Conservation (phyloP, 2,113 vertebrate species). For the Atherinomorus stipes region DNA sequence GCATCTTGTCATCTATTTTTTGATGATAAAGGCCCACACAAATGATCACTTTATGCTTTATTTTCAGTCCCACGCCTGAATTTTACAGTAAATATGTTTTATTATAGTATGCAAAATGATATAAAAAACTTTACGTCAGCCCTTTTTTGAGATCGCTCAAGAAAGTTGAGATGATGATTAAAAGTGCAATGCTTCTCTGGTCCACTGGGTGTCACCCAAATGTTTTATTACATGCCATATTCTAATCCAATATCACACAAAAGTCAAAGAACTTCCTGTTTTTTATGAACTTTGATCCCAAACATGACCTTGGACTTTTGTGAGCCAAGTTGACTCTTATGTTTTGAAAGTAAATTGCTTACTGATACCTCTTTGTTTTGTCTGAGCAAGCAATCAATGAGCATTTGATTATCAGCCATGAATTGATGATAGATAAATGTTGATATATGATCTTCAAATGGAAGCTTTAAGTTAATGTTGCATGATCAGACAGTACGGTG, state of each 20-base stretch:
- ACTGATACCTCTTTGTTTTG: not conserved
- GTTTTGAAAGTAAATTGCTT: not conserved
- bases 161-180: too few relatives aligned
- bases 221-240: constrained; percentile 11
- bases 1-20: constrained; percentile 4
- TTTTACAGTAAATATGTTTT: not conserved
- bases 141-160: too few relatives aligned
- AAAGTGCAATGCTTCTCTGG: constrained; percentile 10
- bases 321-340: not conserved
- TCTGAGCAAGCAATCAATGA: not conserved
- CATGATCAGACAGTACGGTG: too few relatives aligned
- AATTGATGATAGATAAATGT: too few relatives aligned
- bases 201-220: constrained; percentile 63
- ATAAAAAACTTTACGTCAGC: not conserved
- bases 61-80: not conserved
- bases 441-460: too few relatives aligned
- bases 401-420: too few relatives aligned
- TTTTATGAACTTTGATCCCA: not conserved
- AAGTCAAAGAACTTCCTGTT: not conserved
- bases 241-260: not conserved
- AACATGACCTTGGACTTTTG: not conserved
- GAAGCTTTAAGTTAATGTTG: too few relatives aligned
- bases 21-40: not conserved
- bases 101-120: not conserved
- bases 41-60: not conserved